Evolutionary conservation across 2,888 invertebrate species (phyloP).

Genomic region (Thalpophila matura): DNA sequence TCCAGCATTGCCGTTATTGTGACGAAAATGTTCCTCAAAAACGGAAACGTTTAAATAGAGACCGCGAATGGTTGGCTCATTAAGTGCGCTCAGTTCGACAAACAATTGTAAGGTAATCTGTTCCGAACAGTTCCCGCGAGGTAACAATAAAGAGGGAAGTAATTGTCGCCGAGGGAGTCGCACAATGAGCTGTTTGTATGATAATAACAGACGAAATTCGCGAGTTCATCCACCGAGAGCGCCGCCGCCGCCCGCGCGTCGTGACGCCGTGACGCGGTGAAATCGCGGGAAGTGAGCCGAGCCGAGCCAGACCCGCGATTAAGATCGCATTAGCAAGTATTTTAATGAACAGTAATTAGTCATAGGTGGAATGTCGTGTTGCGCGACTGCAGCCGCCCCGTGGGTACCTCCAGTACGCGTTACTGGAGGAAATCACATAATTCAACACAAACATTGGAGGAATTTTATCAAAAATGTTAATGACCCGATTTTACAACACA

Average conservation of each 20-base stretch:
- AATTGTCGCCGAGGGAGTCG: slow-evolving; percentile 60
- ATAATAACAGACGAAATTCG: slow-evolving; percentile 48
- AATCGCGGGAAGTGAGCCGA: slow-evolving; percentile 48
- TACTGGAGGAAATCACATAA: slow-evolving; percentile 45
- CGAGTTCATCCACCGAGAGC: slow-evolving; percentile 24
- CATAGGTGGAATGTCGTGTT: slow-evolving; percentile 56
- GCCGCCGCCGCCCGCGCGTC: not conserved
- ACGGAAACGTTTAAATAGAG: slow-evolving; percentile 46
- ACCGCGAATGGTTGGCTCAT: slow-evolving; percentile 55
- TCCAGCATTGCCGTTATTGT: not conserved
- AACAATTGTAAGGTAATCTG: slow-evolving; percentile 60
- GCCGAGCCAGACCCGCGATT: slow-evolving; percentile 30
- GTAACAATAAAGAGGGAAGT: slow-evolving; percentile 64
- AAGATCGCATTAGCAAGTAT: slow-evolving; percentile 70
- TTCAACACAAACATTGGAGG: slow-evolving; percentile 33
- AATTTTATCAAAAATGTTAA: slow-evolving; percentile 65
- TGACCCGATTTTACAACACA: slow-evolving; percentile 53
- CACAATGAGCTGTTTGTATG: slow-evolving; percentile 62
- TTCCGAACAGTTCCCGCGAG: slow-evolving; percentile 50
- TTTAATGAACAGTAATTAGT: slow-evolving; percentile 71
- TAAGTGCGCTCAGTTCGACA: slow-evolving; percentile 53
- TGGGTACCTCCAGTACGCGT: not conserved
- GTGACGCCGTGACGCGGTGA: slow-evolving; percentile 19
- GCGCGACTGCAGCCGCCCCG: slow-evolving; percentile 39
- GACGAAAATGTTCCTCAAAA: not conserved